Evolutionary conservation across 2,113 vertebrate species (phyloP).

Genomic region (Podiceps cristatus): DNA sequence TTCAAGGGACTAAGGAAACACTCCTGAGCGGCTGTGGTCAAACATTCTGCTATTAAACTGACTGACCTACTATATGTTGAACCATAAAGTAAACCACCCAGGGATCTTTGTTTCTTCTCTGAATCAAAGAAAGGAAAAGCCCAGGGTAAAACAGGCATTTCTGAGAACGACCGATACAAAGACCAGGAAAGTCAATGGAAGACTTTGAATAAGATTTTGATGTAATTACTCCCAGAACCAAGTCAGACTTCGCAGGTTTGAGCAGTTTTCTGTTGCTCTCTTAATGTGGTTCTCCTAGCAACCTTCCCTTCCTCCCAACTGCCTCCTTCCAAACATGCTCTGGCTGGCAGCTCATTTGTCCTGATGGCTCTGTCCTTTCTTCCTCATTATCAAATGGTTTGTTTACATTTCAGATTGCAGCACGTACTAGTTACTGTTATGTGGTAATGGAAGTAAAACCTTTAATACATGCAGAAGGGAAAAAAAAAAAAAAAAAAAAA

Average conservation of each 20-base stretch:
- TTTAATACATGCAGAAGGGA: background rate
- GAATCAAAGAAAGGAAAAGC: background rate
- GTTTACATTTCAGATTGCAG: background rate
- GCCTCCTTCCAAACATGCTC: background rate
- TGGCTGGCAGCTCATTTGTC: background rate
- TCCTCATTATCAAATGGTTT: background rate
- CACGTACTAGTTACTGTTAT: background rate
- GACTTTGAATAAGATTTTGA: background rate
- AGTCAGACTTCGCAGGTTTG: background rate
- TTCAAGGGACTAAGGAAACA: background rate
- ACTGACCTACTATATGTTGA: background rate
- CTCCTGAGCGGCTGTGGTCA: background rate
- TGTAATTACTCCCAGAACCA: background rate
- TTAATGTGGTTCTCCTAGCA: background rate
- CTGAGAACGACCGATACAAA: background rate
- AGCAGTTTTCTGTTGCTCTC: background rate
- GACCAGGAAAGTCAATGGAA: background rate
- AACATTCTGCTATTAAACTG: background rate
- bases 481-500: accelerated
- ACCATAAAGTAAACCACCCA: background rate
- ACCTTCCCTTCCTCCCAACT: background rate
- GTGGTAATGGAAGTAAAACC: background rate
- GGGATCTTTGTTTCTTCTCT: background rate
- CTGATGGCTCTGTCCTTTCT: background rate
- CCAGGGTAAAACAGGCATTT: background rate